Base-by-base conservation (phyloP, 2,888 invertebrate species). In the Mayetiola destructor region DNA sequence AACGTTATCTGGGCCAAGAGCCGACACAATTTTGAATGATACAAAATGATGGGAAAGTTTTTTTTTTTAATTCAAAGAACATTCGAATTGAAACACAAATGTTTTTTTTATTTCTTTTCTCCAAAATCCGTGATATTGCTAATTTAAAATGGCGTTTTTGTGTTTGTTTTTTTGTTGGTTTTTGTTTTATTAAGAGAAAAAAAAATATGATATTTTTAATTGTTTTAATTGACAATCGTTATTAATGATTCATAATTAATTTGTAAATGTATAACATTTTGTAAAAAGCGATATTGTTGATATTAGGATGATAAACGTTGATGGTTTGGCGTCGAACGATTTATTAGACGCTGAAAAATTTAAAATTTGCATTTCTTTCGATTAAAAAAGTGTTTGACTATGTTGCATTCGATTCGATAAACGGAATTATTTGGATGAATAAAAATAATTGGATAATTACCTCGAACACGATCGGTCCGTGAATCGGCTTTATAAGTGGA, bases 381-480 rank as follows among this genome's bases (percentile, higher is more conserved):
- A 27, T 48, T 42, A 42, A 2, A 27, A 27, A 48, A 48, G 27
- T 48, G 21, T 12, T 6, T 21, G 21, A 21, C 8, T 40, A 23
- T 40, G 3, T 23, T 10, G 5, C 14, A 23, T 48, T 27, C 21
- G 23, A 40, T 9, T 21, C n/a, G n/a, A n/a, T n/a, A n/a, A n/a
- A n/a, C n/a, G n/a, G 21, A 40, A 21, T 21, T 3, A 21, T 21
- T 40, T 20, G 21, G 23, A 40, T 40, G 6, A 42, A 23, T 23
- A 23, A 6, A 21, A 42, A 42, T 29, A 18, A 9, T 32, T 6
- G 16, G 29, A 10, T 55, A 36, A 57, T 67, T 71, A 74, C 88
- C 85, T 69, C 86, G 84, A 62, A 85, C 85, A 61, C 84, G 75
- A 70, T 85, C 85, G 3, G 85, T 84, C 60, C 86, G 76, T 62